phyloP scores from a whole-genome alignment of 2,797 vertebrate species.

The Epinephelus awoara region DNA sequence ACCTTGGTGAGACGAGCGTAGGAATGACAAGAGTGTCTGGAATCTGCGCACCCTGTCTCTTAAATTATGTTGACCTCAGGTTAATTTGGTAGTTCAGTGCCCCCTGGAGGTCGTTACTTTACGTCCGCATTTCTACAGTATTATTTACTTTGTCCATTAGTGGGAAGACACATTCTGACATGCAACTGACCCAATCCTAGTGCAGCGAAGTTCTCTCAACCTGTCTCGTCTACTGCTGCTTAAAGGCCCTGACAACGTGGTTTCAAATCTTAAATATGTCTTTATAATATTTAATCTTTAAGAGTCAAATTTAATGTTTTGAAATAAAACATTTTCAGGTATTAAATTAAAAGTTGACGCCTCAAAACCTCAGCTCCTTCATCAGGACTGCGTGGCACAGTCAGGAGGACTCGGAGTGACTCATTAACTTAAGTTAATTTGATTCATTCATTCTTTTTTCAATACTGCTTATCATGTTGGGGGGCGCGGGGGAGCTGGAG shows the following conservation, averaged over 20 bases:
- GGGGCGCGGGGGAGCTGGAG: no score
- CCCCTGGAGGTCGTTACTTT: slow-evolving; percentile 77
- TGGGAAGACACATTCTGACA: slow-evolving; percentile 34
- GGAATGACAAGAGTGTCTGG: slow-evolving; percentile 55
- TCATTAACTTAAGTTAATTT: no score
- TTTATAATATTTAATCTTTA: neutral
- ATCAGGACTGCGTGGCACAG: neutral
- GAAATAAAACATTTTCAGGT: neutral
- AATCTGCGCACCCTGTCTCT: slow-evolving; percentile 40
- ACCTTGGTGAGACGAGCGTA: slow-evolving; percentile 41
- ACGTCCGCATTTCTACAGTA: slow-evolving; percentile 53
- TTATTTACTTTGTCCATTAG: slow-evolving; percentile 70
- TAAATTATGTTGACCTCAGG: slow-evolving; percentile 78
- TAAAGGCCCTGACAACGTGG: neutral
- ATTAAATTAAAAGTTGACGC: neutral
- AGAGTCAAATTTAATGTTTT: neutral
- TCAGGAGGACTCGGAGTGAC: no score
- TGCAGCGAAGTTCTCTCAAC: neutral
- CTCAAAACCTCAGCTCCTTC: neutral
- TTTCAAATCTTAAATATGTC: neutral
- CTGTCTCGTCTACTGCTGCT: neutral
- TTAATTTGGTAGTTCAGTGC: slow-evolving; percentile 80
- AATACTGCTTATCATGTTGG: no score
- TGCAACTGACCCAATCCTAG: slow-evolving; percentile 10
- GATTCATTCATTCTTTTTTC: no score